Base-by-base conservation (phyloP, 2,888 invertebrate species). In the Meandrusa payeni region DNA sequence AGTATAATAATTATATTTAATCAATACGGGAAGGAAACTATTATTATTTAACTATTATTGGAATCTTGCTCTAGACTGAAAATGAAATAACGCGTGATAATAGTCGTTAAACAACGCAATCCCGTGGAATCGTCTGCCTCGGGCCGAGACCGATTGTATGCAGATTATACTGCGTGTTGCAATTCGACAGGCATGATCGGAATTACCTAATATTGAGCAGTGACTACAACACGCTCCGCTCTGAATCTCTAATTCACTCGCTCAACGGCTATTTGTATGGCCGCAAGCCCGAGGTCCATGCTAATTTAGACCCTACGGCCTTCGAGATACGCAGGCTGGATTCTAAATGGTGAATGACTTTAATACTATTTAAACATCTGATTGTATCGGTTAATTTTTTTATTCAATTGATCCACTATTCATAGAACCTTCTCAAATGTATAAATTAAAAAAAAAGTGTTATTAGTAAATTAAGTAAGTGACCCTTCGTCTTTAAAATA, bases 191-290 rank as follows among this genome's bases (percentile, higher is more conserved):
- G 50, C 76, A 68, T 69, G 72, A 70, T 71, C 60, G 57, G 75
- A 73, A 74, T 79, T 73, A 64, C 74, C 69, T 69, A 69, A 73
- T 63, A 63, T 59, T 55, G 57, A 50, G 45, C 52, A 52, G 59
- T 54, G 57, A 55, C 57, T 57, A 64, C 67, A 59, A 59, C 59
- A 48, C 46, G 55, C 54, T 55, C 54, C 55, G 63, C 59, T 52
- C 57, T 74, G 77, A 73, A 78, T 79, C 64, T 70, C 47, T 74
- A 69, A 79, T 71, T 47, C 27, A 45, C 36, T 48, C 42, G 50
- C 56, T 53, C 51, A 48, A 51, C 48, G 47, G 63, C 64, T 60
- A 69, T 76, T 74, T 69, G 70, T 71, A 71, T 61, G 66, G 57
- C 54, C 51, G 45, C 33, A 47, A 22, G 54, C 57, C 53, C 61